Percentiles rank a stretch among this genome's conserved stretches.
These are phyloP conservation scores for Congeria kusceri DNA, from an alignment of 2,888 invertebrate genomes.

Conservation along the genomic window DNA sequence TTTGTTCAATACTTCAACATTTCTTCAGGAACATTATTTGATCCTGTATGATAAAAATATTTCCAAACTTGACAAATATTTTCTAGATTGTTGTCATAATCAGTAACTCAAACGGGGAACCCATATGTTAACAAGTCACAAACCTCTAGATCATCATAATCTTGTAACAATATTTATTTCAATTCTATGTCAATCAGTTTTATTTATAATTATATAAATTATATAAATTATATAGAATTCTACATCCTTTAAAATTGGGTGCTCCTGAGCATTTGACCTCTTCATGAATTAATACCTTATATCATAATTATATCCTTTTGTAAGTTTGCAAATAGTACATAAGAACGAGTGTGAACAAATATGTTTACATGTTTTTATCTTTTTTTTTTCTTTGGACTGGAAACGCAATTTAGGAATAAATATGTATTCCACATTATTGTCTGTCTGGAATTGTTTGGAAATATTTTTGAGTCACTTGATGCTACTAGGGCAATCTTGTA, in stretches of 20 bases:
- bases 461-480: too few species aligned
- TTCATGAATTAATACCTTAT: slow-evolving; percentile 5
- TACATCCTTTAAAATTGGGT: too few species aligned
- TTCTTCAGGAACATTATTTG: neutral
- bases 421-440: too few species aligned
- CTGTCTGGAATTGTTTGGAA: too few species aligned
- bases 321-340: too few species aligned
- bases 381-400: too few species aligned
- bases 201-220: neutral
- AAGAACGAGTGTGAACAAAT: too few species aligned
- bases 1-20: neutral
- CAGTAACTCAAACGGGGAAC: neutral
- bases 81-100: too few species aligned
- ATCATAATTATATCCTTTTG: too few species aligned
- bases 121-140: slow-evolving; percentile 3
- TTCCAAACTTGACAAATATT: neutral
- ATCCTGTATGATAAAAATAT: neutral
- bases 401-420: too few species aligned
- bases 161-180: neutral
- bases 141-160: neutral
- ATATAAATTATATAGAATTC: too few species aligned
- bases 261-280: neutral
- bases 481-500: neutral
- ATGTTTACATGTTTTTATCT: too few species aligned
- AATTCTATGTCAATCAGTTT: neutral